These are phyloP conservation scores for Brachyptera risi DNA, from an alignment of 2,888 invertebrate species.

Conservation along the genomic window DNA sequence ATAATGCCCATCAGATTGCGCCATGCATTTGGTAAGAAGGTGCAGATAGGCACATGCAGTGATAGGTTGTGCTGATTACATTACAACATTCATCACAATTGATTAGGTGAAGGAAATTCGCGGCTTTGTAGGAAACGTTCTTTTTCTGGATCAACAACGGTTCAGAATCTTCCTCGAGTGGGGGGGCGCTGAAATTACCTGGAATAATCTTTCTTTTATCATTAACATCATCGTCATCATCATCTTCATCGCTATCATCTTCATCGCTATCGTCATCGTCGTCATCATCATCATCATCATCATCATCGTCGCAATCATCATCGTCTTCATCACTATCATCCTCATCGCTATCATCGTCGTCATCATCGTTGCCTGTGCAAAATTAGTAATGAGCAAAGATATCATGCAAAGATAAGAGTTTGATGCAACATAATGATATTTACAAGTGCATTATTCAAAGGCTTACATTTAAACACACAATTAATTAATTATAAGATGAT, in stretches of 20 bases:
- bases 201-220: slow-evolving; percentile 38
- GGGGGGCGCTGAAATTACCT: slow-evolving; percentile 25
- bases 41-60: slow-evolving; percentile 13
- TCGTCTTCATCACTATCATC: slow-evolving; percentile 47
- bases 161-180: slow-evolving; percentile 1
- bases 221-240: slow-evolving; percentile 41
- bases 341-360: slow-evolving; percentile 42
- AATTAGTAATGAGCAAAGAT: slow-evolving; percentile 40
- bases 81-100: background rate
- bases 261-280: slow-evolving; percentile 45
- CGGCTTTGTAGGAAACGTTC: background rate
- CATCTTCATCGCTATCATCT: slow-evolving; percentile 27
- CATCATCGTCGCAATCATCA: slow-evolving; percentile 50
- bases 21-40: slow-evolving; percentile 45
- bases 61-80: background rate
- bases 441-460: background rate
- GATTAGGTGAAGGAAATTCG: background rate
- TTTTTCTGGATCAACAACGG: background rate
- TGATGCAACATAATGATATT: slow-evolving; percentile 6
- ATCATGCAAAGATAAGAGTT: slow-evolving; percentile 28
- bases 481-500: background rate
- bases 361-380: slow-evolving; percentile 42
- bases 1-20: slow-evolving; percentile 38
- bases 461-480: background rate
- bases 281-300: slow-evolving; percentile 51